Base-by-base conservation (phyloP, 2,888 invertebrate species). In the Hydraecia micacea region DNA sequence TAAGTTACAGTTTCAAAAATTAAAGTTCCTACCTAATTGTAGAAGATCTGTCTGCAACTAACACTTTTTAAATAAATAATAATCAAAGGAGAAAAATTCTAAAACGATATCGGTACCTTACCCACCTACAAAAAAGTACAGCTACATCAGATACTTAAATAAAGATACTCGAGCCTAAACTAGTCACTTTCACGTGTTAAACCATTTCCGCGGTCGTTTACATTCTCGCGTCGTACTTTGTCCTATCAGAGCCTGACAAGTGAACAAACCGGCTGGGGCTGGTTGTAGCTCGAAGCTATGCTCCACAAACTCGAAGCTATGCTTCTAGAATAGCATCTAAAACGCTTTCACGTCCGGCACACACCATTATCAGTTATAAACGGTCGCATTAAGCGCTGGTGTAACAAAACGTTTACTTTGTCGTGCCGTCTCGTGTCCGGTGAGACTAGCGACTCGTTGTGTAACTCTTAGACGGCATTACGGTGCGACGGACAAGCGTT, bases 371-470 rank as follows among this genome's bases (percentile, higher is more conserved):
- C 81, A 77, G 78, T 83, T 80, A 81, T 79, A 86, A 83, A 73
- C 73, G 72, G 76, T 71, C 71, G 55, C 68, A 72, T 80, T 80
- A 80, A 73, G 70, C 73, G 65, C 62, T 78, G 77, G 73, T 80
- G 76, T 82, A 81, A 88, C 73, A 73, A 79, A 86, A 66, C 81
- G 85, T 79, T 84, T 85, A 67, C 66, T 73, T 81, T 75, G 78
- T 75, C 66, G 73, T 70, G 62, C 65, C 70, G 70, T 73, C 58
- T 42, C 76, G 86, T 84, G 88, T 63, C 75, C 76, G 80, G 84
- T 78, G 77, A 84, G 81, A 80, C 89, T 87, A 87, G 88, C 87
- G 86, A 86, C 89, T 66, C 28, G 77, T 87, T 88, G 73, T 78
- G 70, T 85, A 87, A 85, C 80, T 73, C 77, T 86, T 84, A 75